Conservation (phyloP, 2,797 vertebrate species). For the Onychomys torridus region DNA sequence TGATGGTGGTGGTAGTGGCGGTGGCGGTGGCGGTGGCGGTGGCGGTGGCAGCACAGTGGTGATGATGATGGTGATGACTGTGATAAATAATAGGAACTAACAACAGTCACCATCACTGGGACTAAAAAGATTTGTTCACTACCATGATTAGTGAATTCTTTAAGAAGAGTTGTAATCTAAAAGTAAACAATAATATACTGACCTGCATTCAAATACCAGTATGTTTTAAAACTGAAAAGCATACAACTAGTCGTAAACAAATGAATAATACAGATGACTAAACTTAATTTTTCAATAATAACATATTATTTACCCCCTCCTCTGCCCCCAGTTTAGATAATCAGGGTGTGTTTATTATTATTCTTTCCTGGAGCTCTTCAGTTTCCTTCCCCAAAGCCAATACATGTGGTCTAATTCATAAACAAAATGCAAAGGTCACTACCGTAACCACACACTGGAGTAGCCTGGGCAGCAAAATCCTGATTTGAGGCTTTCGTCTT, state of each 20-base stretch:
- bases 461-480: not conserved
- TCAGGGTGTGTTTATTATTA: not conserved
- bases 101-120: not conserved
- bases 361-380: not conserved
- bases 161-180: slow-evolving; percentile 11
- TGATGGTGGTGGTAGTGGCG: too few relatives aligned
- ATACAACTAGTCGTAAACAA: slow-evolving; percentile 20
- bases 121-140: not conserved
- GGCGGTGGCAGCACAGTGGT: too few relatives aligned
- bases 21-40: not conserved
- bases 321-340: not conserved
- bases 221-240: slow-evolving; percentile 31
- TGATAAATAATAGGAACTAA: not conserved
- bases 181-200: not conserved
- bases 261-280: not conserved
- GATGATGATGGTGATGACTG: not conserved
- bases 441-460: not conserved
- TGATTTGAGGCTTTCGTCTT: not conserved
- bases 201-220: not conserved
- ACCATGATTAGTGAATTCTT: not conserved
- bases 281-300: slow-evolving; percentile 21
- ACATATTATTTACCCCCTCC: not conserved
- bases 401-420: not conserved
- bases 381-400: slow-evolving; percentile 43
- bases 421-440: slow-evolving; percentile 33